phyloP scores from a whole-genome alignment of 2,797 vertebrate genomes.

The Anguilla marmorata region DNA sequence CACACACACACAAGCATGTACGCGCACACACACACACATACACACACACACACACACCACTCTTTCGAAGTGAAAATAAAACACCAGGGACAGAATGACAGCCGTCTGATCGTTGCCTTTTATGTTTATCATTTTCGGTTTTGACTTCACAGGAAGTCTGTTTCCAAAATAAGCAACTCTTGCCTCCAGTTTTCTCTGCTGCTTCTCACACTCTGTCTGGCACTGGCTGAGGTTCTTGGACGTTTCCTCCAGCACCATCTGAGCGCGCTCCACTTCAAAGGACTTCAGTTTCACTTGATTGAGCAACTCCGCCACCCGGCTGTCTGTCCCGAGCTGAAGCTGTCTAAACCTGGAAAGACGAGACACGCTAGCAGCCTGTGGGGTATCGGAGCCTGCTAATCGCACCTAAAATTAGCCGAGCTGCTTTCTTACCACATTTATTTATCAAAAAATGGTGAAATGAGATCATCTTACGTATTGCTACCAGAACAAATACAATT shows the following conservation, averaged over 20 bases:
- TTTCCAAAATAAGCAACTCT: constrained; percentile 37
- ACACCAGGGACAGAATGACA: neutral
- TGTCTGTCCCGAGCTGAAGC: constrained; percentile 87
- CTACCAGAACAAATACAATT: neutral
- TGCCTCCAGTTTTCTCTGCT: constrained; percentile 97
- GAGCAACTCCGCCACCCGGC: constrained; percentile 84
- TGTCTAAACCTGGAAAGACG: constrained; percentile 79
- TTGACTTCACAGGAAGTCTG: constrained; percentile 6
- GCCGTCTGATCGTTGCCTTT: neutral
- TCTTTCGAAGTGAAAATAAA: neutral
- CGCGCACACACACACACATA: no score
- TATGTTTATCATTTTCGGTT: neutral
- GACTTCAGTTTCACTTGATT: constrained; percentile 89
- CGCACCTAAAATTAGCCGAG: constrained; percentile 17
- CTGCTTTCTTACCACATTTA: neutral
- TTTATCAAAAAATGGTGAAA: neutral
- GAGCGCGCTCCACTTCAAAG: constrained; percentile 89
- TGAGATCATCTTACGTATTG: neutral
- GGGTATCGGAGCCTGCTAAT: constrained; percentile 15
- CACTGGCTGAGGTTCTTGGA: constrained; percentile 85
- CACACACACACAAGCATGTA: neutral
- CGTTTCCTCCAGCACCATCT: constrained; percentile 91
- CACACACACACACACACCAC: neutral
- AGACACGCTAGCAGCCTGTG: constrained; percentile 20
- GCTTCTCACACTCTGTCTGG: constrained; percentile 95